A percentile compares a stretch with the other conserved stretches of the same genome.
These are phyloP conservation scores for Rotaria macrura DNA, from an alignment of 2,888 invertebrate genomes.

Conservation along the genomic window DNA sequence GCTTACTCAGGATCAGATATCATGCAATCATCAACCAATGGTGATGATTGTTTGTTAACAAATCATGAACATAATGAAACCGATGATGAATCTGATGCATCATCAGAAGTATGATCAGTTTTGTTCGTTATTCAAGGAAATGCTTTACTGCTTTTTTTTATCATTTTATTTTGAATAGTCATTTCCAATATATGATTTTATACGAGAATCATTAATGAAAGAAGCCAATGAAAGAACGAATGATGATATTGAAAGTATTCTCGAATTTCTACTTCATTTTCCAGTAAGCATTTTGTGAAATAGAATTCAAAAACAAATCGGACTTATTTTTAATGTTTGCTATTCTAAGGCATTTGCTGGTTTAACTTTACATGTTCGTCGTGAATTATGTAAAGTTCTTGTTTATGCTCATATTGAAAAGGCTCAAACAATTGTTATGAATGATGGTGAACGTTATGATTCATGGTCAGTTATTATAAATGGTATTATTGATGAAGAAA, in stretches of 20 bases:
- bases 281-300: constrained; percentile 44
- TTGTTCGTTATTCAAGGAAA: no score
- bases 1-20: constrained; percentile 92
- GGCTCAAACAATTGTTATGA: constrained; percentile 89
- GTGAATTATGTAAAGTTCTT: constrained; percentile 78
- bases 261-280: constrained; percentile 93
- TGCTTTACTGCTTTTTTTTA: neutral
- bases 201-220: constrained; percentile 90
- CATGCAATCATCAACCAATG: constrained; percentile 64
- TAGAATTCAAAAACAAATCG: neutral
- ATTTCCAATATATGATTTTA: neutral
- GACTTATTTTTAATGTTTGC: neutral
- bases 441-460: constrained; percentile 95
- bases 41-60: constrained; percentile 32
- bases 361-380: constrained; percentile 83
- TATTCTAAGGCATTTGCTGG: constrained; percentile 76
- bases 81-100: constrained; percentile 7
- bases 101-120: neutral
- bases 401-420: constrained; percentile 97
- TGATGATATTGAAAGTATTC: constrained; percentile 82
- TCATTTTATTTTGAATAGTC: neutral
- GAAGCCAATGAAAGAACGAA: constrained; percentile 86
- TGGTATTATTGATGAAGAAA: constrained; percentile 70
- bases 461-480: constrained; percentile 98
- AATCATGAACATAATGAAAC: neutral